Evolutionary conservation across 2,113 vertebrate genomes (phyloP).

Genomic region (Urocynchramus pylzowi): DNA sequence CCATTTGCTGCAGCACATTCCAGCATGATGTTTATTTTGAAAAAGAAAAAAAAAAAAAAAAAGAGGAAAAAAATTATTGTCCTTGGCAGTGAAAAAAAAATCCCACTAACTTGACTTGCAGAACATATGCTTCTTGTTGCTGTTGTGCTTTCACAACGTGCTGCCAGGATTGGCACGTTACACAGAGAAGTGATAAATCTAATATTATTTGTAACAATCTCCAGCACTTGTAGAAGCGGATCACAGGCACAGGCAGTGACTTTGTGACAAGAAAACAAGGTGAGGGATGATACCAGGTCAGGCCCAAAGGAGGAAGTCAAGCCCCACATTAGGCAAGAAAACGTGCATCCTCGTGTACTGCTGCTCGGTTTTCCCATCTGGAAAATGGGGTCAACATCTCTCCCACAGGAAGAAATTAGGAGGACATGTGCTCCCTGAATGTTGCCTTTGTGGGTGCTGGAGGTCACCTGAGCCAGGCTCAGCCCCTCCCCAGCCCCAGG

Average conservation of each 20-base stretch:
- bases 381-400: background rate
- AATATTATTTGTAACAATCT: constrained; percentile 52
- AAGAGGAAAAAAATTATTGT: constrained; percentile 76
- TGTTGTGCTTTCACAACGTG: constrained; percentile 66
- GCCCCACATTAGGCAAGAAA: background rate
- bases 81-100: constrained; percentile 74
- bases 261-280: background rate
- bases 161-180: constrained; percentile 56
- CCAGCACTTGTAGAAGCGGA: constrained; percentile 19
- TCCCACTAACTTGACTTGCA: constrained; percentile 62
- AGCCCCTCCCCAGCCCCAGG: background rate
- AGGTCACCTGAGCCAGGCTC: background rate
- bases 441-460: background rate
- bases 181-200: constrained; percentile 52
- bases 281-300: background rate
- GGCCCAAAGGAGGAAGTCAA: background rate
- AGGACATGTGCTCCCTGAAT: background rate
- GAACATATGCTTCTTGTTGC: constrained; percentile 71
- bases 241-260: background rate
- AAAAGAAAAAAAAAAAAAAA: constrained; percentile 22
- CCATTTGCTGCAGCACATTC: constrained; percentile 79
- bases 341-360: fast-evolving
- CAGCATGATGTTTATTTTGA: constrained; percentile 78
- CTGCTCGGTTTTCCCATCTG: background rate
- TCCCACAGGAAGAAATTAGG: background rate